Base-by-base conservation (phyloP, 2,113 vertebrate species). In the Pavo muticus region DNA sequence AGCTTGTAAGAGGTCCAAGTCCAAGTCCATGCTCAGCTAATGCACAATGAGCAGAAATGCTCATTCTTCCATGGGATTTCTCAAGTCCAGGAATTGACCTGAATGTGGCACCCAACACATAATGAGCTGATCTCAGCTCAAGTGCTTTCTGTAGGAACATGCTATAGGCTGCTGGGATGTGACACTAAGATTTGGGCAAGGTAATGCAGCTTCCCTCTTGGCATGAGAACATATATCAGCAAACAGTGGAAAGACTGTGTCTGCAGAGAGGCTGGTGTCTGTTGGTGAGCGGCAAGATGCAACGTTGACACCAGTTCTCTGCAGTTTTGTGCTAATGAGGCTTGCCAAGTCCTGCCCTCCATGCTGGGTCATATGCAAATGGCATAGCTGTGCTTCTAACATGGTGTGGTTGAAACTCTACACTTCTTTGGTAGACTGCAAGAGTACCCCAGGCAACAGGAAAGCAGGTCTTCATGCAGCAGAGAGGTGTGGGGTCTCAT, bases 281-380 rank as follows among this genome's bases (percentile, higher is more conserved):
- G 25, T 39, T 14, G 68, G 30, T n/a, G 16, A 30, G 15, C 11
- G 27, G 27, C 25, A 27, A 40, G 61, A 6, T 30, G 64, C 64
- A 25, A 16, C 37, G 3, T 4, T 18, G 39, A 35, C 14, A 15
- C 23, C 23, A 40, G 59, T 35, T 19, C 7, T 19, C 4, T 2
- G 18, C 17, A 9, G 63, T 7, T 68, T 30, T 50, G 61, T 19
- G 63, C 52, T 29, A 23, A 4, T 9, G 50, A 67, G 50, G 16
- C 18, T 45, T 23, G 50, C 35, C 52, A 10, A 23, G 24, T 12
- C 19, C 21, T 48, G 69, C 20, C 50, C n/a, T 37, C 7, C 3
- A 2, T 1, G 19, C 54, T 19, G 50, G 50, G 50, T 4, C 0
- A 1, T 9, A 18, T 1, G 7, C 21, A 8, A 8, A 37, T 0